Evolutionary conservation across 2,113 vertebrate species (phyloP).

Genomic region (Mesitornis unicolor): DNA sequence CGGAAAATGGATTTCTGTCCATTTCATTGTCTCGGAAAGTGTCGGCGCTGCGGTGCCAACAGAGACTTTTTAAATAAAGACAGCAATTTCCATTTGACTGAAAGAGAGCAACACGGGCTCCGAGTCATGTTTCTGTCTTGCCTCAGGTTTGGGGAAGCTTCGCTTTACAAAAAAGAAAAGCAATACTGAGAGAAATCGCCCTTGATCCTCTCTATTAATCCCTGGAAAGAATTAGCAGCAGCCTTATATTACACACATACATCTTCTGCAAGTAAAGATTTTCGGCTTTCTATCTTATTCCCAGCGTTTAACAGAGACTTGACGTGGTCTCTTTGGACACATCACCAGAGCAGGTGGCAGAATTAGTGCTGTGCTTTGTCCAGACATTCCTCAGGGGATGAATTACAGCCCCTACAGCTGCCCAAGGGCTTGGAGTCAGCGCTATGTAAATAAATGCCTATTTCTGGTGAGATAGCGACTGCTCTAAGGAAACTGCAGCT

Average conservation of each 20-base stretch:
- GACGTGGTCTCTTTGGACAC: neutral
- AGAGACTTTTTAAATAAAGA: slow-evolving; percentile 23
- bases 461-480: neutral
- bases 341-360: neutral
- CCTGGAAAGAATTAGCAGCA: slow-evolving; percentile 35
- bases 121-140: neutral
- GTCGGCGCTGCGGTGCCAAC: neutral
- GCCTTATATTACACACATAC: neutral
- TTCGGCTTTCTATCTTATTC: neutral
- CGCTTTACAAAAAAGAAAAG: neutral
- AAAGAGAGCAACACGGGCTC: neutral
- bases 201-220: slow-evolving; percentile 35
- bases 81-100: slow-evolving; percentile 31
- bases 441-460: neutral
- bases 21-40: neutral
- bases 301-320: neutral
- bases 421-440: neutral
- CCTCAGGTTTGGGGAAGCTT: neutral
- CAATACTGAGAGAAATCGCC: neutral
- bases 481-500: neutral
- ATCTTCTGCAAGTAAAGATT: slow-evolving; percentile 10
- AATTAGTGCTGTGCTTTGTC: slow-evolving; percentile 10
- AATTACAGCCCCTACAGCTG: neutral
- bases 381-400: neutral
- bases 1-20: slow-evolving; percentile 44